A percentile compares a stretch with the other conserved stretches of the same genome.
Conservation (phyloP, 2,797 vertebrate species). For the Sebastes taczanowskii region DNA sequence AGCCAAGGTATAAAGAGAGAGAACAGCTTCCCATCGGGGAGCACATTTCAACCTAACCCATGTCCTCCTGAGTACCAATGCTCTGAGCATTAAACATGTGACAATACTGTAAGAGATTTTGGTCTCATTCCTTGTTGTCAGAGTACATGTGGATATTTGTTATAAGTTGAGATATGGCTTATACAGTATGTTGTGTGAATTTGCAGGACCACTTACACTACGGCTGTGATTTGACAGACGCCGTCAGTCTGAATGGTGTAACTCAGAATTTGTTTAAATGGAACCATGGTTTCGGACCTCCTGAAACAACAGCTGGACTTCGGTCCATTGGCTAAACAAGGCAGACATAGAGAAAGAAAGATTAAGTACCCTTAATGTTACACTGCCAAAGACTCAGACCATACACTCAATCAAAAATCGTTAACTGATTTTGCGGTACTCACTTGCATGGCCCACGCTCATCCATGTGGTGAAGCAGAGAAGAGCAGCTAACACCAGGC, state of each 20-base stretch:
- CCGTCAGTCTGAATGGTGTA: constrained; percentile 54
- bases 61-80: no score
- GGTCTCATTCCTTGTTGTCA: no score
- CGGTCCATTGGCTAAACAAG: constrained; percentile 51
- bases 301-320: background rate
- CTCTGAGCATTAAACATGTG: no score
- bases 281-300: fast-evolving
- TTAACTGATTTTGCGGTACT: constrained; percentile 28
- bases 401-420: background rate
- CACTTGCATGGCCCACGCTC: constrained; percentile 45
- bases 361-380: background rate
- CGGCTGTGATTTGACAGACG: constrained; percentile 34
- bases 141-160: no score
- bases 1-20: background rate
- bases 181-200: no score
- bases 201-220: constrained; percentile 58
- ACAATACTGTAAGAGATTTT: no score
- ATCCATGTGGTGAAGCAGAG: constrained; percentile 52
- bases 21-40: background rate
- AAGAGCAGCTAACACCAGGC: constrained; percentile 20
- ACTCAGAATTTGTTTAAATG: fast-evolving
- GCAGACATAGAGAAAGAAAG: background rate
- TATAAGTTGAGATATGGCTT: no score
- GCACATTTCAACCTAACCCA: background rate
- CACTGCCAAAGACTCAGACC: background rate